A percentile compares a stretch with the other conserved stretches of the same genome.
Evolutionary conservation across 2,797 vertebrate species (phyloP).

Genomic region (Hafferia zeledoni): DNA sequence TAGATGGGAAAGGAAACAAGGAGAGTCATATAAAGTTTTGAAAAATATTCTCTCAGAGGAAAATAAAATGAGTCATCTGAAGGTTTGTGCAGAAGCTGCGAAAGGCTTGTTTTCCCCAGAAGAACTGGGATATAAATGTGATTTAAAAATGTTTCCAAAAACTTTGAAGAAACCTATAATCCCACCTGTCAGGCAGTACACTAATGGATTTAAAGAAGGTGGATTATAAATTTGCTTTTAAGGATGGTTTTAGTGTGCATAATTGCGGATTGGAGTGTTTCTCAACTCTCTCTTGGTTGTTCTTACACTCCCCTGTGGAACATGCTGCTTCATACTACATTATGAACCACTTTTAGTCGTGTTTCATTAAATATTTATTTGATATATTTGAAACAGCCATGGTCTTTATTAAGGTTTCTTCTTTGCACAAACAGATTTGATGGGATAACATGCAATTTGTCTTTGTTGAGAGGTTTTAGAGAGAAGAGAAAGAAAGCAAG

Average conservation of each 20-base stretch:
- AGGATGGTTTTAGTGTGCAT: constrained; percentile 43
- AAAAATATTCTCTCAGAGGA: neutral
- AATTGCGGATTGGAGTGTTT: constrained; percentile 37
- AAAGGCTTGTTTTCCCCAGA: constrained; percentile 68
- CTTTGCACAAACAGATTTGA: constrained; percentile 4
- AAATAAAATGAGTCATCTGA: neutral
- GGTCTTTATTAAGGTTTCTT: constrained; percentile 7
- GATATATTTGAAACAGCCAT: constrained; percentile 18
- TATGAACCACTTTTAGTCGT: constrained; percentile 37
- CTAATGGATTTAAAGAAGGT: constrained; percentile 51
- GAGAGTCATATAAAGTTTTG: neutral
- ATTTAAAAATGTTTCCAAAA: constrained; percentile 50
- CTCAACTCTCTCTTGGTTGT: constrained; percentile 7
- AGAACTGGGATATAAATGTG: constrained; percentile 41
- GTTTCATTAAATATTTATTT: constrained; percentile 71
- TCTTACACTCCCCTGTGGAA: constrained; percentile 31
- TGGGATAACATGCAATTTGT: neutral
- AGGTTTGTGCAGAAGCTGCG: neutral
- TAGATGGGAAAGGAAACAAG: neutral
- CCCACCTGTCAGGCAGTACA: constrained; percentile 42
- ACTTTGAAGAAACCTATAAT: constrained; percentile 60
- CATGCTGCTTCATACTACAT: constrained; percentile 7
- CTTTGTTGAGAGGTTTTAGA: neutral
- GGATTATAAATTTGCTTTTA: constrained; percentile 63
- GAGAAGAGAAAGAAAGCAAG: neutral